Conservation (phyloP, 2,888 invertebrate genomes). For the Drosophila mettleri region DNA sequence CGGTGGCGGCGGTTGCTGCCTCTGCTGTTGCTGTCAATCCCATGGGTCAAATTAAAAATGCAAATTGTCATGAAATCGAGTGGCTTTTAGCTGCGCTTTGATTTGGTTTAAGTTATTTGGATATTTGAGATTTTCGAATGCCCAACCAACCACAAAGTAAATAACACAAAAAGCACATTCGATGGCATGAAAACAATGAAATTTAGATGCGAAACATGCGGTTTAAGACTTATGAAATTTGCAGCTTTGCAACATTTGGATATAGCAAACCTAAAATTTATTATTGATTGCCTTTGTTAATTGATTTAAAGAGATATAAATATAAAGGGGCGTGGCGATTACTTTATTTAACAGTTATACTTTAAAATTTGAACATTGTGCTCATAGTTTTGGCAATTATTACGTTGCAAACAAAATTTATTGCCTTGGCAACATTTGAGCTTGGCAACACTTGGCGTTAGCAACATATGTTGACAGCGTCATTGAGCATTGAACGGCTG, state of each 20-base stretch:
- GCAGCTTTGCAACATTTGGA: conserved; percentile 14
- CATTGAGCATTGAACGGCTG: not conserved
- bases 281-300: not conserved
- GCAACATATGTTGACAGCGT: conserved; percentile 17
- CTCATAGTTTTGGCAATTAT: too few species aligned
- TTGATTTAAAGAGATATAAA: too few species aligned
- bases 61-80: conserved; percentile 51
- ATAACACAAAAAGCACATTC: conserved; percentile 41
- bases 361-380: too few species aligned
- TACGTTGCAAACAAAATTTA: not conserved
- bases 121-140: conserved; percentile 31
- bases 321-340: too few species aligned
- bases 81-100: conserved; percentile 35
- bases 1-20: conserved; percentile 24
- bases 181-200: conserved; percentile 5
- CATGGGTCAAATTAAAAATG: conserved; percentile 56
- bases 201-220: conserved; percentile 3
- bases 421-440: conserved; percentile 31
- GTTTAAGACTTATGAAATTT: conserved; percentile 1
- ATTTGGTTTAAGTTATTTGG: conserved; percentile 27
- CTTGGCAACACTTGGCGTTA: conserved; percentile 17
- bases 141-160: conserved; percentile 53
- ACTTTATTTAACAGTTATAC: too few species aligned
- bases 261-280: too few species aligned
- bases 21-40: conserved; percentile 37